These are phyloP conservation scores for Calliphora vomitoria DNA, from an alignment of 2,888 invertebrate genomes.

Conservation along the genomic window DNA sequence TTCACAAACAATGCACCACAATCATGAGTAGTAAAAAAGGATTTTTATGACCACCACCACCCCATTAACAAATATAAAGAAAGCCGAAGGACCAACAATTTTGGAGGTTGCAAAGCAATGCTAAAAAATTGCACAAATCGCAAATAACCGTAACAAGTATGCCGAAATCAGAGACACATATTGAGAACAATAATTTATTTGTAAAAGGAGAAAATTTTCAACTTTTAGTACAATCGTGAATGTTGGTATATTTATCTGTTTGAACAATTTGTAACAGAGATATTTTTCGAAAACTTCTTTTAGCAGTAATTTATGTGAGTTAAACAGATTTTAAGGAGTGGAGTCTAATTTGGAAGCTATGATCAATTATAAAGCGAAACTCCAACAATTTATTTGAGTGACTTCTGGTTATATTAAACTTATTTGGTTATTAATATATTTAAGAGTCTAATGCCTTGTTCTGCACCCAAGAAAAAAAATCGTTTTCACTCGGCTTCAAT, in stretches of 20 bases:
- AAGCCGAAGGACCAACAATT: slow-evolving; percentile 33
- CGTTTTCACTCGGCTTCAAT: too few relatives aligned
- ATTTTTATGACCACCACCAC: slow-evolving; percentile 67
- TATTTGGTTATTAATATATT: too few relatives aligned
- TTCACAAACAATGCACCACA: slow-evolving; percentile 54
- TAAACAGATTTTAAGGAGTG: too few relatives aligned
- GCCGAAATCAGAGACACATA: slow-evolving; percentile 24
- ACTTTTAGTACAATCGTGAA: neutral
- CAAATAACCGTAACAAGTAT: slow-evolving; percentile 33
- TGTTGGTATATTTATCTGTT: neutral
- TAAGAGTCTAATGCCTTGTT: too few relatives aligned
- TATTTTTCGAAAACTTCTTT: too few relatives aligned
- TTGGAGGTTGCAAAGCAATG: slow-evolving; percentile 15
- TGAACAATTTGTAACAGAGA: too few relatives aligned
- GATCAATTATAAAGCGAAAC: too few relatives aligned
- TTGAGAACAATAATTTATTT: slow-evolving; percentile 18
- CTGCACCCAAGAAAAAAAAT: too few relatives aligned
- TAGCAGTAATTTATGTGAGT: too few relatives aligned
- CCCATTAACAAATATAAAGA: slow-evolving; percentile 41
- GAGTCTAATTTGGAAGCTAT: too few relatives aligned
- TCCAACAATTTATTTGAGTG: too few relatives aligned
- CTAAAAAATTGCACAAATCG: slow-evolving; percentile 27
- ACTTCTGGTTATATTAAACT: too few relatives aligned
- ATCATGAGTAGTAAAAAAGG: slow-evolving; percentile 55
- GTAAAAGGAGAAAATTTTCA: neutral